Evolutionary conservation across 35 echinoderm and acorn worm genomes (phyloP), one percentile per base, ranked within the genome.

Genomic region (Lytechinus pictus): DNA sequence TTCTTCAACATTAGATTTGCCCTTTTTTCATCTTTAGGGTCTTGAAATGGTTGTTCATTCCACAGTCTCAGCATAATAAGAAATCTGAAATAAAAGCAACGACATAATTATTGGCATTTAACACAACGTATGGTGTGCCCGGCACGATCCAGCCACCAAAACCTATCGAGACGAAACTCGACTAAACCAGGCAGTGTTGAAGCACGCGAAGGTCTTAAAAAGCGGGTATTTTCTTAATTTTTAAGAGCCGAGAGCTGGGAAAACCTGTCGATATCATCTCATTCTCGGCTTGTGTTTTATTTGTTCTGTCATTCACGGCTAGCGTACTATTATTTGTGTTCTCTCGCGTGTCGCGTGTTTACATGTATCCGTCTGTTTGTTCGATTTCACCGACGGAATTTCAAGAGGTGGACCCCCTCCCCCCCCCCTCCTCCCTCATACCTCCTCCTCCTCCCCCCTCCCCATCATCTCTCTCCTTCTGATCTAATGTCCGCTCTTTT

Each of bases 221-320:
- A 54, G 28, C 29, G 9, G 88, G 88, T 90, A 90, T 90, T 90
- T 54, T 90, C 29, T 52, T 52, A 90, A 52, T 90, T 90, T 90
- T 90, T 54, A 90, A 90, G 66, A 79, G 66, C 14, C 88, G 88
- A 54, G 33, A 27, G 88, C 28, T 5, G 14, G 28, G 88, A 90
- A 79, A 90, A 90, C 88, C 88, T 90, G 88, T 54, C 88, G 88
- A 90, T 90, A 52, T 90, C 88, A 14, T 54, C 88, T 90, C 28
- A 21, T 54, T 90, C 52, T 79, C 66, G n/a, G 66, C 66, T 79
- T 79, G 66, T 54, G 9, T 54, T 90, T 44, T 90, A 54, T 90
- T 90, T 90, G 27, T 27, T 90, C 52, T 52, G 88, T 90, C 52
- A 54, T 90, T 6, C 88, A 90, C 88, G 28, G 52, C 9, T 90